Conservation (phyloP, 2,113 vertebrate genomes). For the Chamaetylas fuelleborni region DNA sequence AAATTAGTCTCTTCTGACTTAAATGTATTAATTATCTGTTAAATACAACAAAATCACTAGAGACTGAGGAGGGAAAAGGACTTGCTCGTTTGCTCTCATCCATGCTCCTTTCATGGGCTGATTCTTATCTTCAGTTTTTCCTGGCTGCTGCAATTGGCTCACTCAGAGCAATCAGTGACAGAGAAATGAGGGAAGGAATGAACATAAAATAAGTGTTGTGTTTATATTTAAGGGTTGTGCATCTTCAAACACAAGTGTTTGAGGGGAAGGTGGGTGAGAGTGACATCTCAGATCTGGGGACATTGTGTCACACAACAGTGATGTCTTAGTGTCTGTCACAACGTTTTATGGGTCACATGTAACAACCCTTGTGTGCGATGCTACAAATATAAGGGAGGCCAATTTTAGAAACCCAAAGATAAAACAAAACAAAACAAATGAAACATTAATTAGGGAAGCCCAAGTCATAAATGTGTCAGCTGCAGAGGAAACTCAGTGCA, state of each 20-base stretch:
- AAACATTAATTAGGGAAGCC: background rate
- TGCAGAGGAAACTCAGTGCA: background rate
- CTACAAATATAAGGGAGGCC: background rate
- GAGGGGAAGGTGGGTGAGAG: background rate
- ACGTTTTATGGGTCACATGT: background rate
- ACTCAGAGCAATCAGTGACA: background rate
- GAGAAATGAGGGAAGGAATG: background rate
- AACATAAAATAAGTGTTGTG: background rate
- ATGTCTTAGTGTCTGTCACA: background rate
- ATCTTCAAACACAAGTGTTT: background rate
- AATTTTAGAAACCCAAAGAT: background rate
- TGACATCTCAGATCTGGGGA: background rate
- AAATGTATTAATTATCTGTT: background rate
- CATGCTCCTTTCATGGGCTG: background rate
- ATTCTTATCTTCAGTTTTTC: background rate
- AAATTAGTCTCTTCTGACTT: background rate
- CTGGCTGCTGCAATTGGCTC: background rate
- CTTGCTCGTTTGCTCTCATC: background rate
- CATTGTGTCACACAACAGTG: fast-evolving
- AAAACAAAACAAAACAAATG: background rate
- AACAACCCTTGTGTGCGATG: background rate
- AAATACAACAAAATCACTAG: background rate
- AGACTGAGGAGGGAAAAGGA: background rate
- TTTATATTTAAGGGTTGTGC: background rate
- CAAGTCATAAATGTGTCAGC: background rate